Base-by-base conservation (phyloP, 2,888 invertebrate genomes). In the Bugula neritina region DNA sequence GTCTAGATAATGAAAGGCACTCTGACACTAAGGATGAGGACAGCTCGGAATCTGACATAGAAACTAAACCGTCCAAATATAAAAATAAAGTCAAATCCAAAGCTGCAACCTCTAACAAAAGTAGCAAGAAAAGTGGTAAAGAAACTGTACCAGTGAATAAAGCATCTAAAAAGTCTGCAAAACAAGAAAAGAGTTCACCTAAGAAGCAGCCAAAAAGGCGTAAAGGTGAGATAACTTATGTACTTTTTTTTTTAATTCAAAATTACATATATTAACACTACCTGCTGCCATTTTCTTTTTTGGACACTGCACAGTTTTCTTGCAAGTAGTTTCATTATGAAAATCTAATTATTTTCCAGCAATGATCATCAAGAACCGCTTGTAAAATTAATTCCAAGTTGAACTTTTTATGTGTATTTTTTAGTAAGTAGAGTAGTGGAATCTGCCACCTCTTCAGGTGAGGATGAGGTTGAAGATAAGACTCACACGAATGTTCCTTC, bases 361-460 rank as follows among this genome's bases (percentile, higher is more conserved):
- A n/a, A n/a, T n/a, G n/a, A n/a, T n/a, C n/a, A n/a, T n/a, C n/a
- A n/a, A n/a, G n/a, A n/a, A n/a, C n/a, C n/a, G n/a, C n/a, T n/a
- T n/a, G n/a, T n/a, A n/a, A n/a, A n/a, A n/a, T n/a, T n/a, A n/a
- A n/a, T n/a, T n/a, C n/a, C n/a, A n/a, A n/a, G n/a, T n/a, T n/a
- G n/a, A n/a, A n/a, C n/a, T n/a, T n/a, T n/a, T n/a, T n/a, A n/a
- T n/a, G n/a, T n/a, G n/a, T 43, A 17, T 43, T 13, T 31, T 63
- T 27, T 31, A 63, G 63, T 63, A 17, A 63, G 63, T n/a, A 2
- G 63, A 29, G 63, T 63, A 13, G 34, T 63, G 29, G 63, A 63
- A n/a, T 63, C 63, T 31, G 63, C 63, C 63, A 25, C 63, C 13
- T 63, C 63, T 5, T 21, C 21, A 5, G 63, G 31, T 13, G 34